Conservation (phyloP, 1,140 invertebrate species). For the Ruditapes philippinarum region DNA sequence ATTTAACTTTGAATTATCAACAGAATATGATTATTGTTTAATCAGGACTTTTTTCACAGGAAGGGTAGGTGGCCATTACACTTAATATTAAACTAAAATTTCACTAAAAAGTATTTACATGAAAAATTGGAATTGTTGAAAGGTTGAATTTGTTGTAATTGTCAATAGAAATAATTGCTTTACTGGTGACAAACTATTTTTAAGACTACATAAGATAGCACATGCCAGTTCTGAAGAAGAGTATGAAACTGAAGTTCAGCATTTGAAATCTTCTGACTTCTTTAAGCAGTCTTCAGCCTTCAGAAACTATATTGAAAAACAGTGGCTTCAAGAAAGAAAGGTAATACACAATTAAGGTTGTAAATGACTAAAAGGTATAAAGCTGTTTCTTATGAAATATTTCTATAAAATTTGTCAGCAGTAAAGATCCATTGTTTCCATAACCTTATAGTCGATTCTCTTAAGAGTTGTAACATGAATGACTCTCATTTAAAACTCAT, state of each 20-base stretch:
- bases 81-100: neutral
- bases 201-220: neutral
- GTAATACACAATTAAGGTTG: too few species aligned
- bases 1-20: neutral
- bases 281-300: neutral
- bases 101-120: neutral
- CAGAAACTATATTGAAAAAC: neutral
- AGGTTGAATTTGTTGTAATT: neutral
- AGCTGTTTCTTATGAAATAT: too few species aligned
- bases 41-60: neutral
- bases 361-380: too few species aligned
- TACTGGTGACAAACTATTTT: neutral
- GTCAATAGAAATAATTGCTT: neutral
- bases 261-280: neutral
- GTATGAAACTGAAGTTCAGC: neutral
- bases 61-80: too few species aligned
- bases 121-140: neutral
- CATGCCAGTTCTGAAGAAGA: neutral
- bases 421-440: too few species aligned
- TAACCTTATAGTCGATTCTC: too few species aligned
- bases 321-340: neutral
- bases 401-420: too few species aligned
- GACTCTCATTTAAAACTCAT: too few species aligned
- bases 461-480: too few species aligned
- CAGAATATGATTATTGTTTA: neutral